A percentile compares a stretch with the other conserved stretches of the same genome.
Evolutionary conservation across 2,797 vertebrate species (phyloP).

Genomic region (Brotula barbata): DNA sequence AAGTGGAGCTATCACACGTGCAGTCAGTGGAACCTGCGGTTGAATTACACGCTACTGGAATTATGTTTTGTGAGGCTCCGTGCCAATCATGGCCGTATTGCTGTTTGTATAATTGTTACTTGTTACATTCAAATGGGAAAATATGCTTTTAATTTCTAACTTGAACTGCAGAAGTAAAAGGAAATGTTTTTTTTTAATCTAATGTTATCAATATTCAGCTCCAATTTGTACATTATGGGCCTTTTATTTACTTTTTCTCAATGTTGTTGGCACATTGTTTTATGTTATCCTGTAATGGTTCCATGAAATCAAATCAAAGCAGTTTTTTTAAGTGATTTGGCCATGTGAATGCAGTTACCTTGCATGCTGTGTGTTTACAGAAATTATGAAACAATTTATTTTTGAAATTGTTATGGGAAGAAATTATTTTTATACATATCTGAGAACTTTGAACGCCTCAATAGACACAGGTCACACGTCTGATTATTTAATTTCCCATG

Average conservation of each 20-base stretch:
- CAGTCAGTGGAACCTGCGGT: constrained; percentile 42
- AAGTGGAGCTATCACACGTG: constrained; percentile 69
- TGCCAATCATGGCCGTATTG: neutral
- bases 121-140: constrained; percentile 20
- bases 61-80: constrained; percentile 11
- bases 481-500: constrained; percentile 12
- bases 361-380: constrained; percentile 60
- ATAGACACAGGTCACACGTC: constrained; percentile 38
- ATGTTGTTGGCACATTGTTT: constrained; percentile 45
- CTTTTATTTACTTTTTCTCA: constrained; percentile 39
- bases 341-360: constrained; percentile 21
- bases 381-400: constrained; percentile 18
- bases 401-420: constrained; percentile 40
- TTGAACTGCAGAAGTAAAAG: constrained; percentile 34
- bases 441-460: constrained; percentile 31
- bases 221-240: constrained; percentile 41
- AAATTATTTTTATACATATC: constrained; percentile 38
- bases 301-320: constrained; percentile 39
- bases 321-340: constrained; percentile 28
- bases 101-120: constrained; percentile 31
- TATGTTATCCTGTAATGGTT: constrained; percentile 54
- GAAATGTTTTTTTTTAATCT: constrained; percentile 6
- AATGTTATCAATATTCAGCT: constrained; percentile 40
- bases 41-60: constrained; percentile 24
- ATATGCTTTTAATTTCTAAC: constrained; percentile 31